These are phyloP conservation scores for Aix galericulata DNA, from an alignment of 2,113 vertebrate species.

Conservation along the genomic window DNA sequence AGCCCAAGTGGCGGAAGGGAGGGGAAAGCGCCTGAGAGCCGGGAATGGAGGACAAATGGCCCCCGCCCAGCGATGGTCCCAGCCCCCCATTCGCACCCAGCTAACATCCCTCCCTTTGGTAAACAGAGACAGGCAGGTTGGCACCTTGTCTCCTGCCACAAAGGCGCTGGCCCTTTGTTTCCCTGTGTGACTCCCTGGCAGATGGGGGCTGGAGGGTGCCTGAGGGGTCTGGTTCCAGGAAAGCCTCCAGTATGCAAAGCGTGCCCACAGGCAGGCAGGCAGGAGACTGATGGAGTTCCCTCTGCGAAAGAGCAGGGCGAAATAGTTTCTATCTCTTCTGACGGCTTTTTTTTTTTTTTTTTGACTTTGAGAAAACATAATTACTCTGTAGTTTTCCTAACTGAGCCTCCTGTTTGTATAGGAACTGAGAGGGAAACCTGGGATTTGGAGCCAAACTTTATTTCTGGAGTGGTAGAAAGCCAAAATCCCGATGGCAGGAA, in stretches of 20 bases:
- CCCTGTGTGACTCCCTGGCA: slow-evolving; percentile 25
- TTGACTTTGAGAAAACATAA: not conserved
- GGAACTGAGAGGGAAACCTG: slow-evolving; percentile 5
- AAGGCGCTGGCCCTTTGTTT: slow-evolving; percentile 67
- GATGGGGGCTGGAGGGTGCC: slow-evolving; percentile 56
- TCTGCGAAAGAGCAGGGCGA: not conserved
- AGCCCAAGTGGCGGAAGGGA: not conserved
- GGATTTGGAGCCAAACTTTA: not conserved
- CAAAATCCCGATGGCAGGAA: not conserved
- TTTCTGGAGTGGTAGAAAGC: not conserved
- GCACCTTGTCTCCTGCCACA: slow-evolving; percentile 68
- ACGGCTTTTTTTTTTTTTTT: not conserved
- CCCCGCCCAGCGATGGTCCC: slow-evolving; percentile 11
- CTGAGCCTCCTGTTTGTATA: not conserved
- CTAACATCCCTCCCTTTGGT: slow-evolving; percentile 62
- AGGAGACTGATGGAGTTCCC: not conserved
- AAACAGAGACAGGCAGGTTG: slow-evolving; percentile 71
- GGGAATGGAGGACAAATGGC: slow-evolving; percentile 64
- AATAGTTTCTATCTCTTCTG: slow-evolving; percentile 4
- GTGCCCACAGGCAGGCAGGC: not conserved
- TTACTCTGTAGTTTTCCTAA: not conserved
- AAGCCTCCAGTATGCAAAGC: slow-evolving; percentile 48
- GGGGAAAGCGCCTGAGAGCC: not conserved
- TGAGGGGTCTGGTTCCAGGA: slow-evolving; percentile 62
- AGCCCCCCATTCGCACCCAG: slow-evolving; percentile 63